Conservation (phyloP, 2,888 invertebrate genomes). For the Clepsis dumicolana region DNA sequence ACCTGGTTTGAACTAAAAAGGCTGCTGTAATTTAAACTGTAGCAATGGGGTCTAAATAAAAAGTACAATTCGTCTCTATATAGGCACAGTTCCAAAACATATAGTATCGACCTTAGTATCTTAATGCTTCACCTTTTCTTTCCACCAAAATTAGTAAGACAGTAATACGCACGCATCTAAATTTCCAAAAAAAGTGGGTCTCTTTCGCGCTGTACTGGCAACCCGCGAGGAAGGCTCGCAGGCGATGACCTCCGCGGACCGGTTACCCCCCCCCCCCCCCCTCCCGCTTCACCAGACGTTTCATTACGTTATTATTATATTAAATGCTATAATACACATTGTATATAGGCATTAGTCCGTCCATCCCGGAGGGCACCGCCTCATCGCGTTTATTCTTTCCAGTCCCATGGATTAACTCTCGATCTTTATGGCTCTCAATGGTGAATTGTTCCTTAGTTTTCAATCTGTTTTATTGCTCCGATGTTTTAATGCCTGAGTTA, state of each 20-base stretch:
- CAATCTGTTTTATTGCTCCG: conserved; percentile 24
- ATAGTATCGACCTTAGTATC: too few relatives aligned
- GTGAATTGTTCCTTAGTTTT: conserved; percentile 65
- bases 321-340: conserved; percentile 86
- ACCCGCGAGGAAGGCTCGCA: conserved; percentile 82
- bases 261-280: conserved; percentile 71
- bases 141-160: background rate
- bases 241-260: conserved; percentile 85
- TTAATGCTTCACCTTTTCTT: background rate
- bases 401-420: conserved; percentile 60
- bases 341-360: conserved; percentile 82
- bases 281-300: conserved; percentile 74
- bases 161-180: background rate
- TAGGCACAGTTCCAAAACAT: too few relatives aligned
- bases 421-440: conserved; percentile 72
- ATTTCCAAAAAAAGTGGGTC: conserved; percentile 23
- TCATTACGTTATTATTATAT: conserved; percentile 87
- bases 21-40: too few relatives aligned
- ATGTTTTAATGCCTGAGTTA: conserved; percentile 38
- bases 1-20: too few relatives aligned
- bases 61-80: too few relatives aligned
- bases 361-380: conserved; percentile 75
- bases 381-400: conserved; percentile 56
- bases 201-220: conserved; percentile 57
- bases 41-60: too few relatives aligned